Conservation (phyloP, 2,113 vertebrate genomes). For the Petrocephalus zakoni region DNA sequence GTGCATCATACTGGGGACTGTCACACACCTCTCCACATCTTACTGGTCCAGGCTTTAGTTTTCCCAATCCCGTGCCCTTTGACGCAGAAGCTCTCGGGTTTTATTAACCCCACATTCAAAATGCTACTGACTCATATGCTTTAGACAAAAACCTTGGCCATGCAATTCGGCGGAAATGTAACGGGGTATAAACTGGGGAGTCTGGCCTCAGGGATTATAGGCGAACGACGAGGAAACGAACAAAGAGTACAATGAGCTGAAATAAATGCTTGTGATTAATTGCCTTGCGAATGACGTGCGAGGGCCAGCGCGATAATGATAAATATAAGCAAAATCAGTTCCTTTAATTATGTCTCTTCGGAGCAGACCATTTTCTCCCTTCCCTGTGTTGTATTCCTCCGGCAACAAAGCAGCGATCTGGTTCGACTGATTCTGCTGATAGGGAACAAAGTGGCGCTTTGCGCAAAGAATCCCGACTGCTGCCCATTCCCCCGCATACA, state of each 20-base stretch:
- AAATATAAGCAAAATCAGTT: background rate
- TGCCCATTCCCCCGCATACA: background rate
- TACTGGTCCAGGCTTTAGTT: background rate
- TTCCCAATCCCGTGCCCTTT: background rate
- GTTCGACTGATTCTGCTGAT: background rate
- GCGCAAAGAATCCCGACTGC: background rate
- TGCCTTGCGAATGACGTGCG: background rate
- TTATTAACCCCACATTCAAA: background rate
- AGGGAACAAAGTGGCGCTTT: background rate
- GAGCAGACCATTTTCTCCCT: background rate
- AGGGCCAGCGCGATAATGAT: background rate
- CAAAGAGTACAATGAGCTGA: background rate
- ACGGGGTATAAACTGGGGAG: background rate
- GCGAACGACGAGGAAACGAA: background rate
- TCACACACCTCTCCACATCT: background rate
- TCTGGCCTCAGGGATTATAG: background rate
- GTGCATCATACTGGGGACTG: background rate
- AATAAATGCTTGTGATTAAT: background rate
- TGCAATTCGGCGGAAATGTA: background rate
- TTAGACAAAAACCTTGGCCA: background rate
- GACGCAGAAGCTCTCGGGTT: background rate
- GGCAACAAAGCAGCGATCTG: background rate
- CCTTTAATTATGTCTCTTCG: background rate
- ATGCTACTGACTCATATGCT: too few species aligned
- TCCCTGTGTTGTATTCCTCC: background rate